These are phyloP conservation scores for Apocrypta bakeri DNA, from an alignment of 1,140 invertebrate genomes.

Conservation along the genomic window DNA sequence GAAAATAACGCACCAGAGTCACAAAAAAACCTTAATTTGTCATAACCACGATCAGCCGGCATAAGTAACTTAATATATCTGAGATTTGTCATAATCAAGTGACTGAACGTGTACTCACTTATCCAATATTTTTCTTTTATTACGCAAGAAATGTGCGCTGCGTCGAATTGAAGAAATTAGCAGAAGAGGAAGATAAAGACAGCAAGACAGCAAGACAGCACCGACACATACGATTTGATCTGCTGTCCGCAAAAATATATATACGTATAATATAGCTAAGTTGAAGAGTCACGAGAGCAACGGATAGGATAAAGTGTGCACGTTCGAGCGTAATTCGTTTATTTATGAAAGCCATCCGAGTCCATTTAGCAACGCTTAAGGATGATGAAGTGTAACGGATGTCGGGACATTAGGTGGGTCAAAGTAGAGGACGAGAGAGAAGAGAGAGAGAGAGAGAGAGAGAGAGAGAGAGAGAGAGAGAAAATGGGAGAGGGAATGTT, in stretches of 20 bases:
- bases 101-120: neutral
- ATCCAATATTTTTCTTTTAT: constrained; percentile 24
- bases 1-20: too few relatives aligned
- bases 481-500: neutral
- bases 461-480: neutral
- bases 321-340: constrained; percentile 31
- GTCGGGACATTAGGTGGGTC: constrained; percentile 18
- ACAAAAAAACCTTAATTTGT: constrained; percentile 42
- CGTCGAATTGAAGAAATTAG: constrained; percentile 46
- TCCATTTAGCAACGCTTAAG: constrained; percentile 46
- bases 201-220: too few relatives aligned
- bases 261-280: neutral
- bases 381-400: constrained; percentile 33
- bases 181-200: neutral
- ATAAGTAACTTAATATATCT: constrained; percentile 2
- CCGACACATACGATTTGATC: neutral
- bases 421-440: neutral
- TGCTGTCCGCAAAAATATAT: neutral
- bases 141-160: neutral
- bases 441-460: neutral
- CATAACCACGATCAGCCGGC: constrained; percentile 40
- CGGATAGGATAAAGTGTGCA: neutral
- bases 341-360: constrained; percentile 45
- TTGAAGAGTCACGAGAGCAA: neutral
- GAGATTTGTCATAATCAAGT: constrained; percentile 48